Base-by-base conservation (phyloP, 2,797 vertebrate species). In the Bradypus variegatus region DNA sequence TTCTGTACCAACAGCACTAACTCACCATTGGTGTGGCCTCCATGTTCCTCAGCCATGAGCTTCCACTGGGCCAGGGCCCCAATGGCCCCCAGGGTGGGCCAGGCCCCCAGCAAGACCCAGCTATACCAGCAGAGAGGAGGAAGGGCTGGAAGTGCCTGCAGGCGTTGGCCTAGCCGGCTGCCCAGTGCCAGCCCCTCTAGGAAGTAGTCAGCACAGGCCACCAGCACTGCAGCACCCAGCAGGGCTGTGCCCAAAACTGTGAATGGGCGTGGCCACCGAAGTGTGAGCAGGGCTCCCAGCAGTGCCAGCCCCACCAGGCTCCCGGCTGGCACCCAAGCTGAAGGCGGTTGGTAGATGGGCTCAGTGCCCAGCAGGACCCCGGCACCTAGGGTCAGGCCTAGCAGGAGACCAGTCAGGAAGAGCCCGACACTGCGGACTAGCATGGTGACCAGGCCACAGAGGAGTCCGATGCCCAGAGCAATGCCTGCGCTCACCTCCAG, bases 381-480 rank as follows among this genome's bases (percentile, higher is more conserved):
- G 0, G 98, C 94, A 13, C 98, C 98, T 88, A 98, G 92, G 31
- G 98, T 98, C 82, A 99, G 97, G 89, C 98, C 98, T 88, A 98
- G 97, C 93, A 98, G 97, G 88, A 99, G 98, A 84, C 98, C 98
- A 0, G 98, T 98, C 98, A 98, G 98, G 97, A 99, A 98, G 96
- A 99, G 98, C 85, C 98, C 98, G 0, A 99, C 98, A 9, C 98
- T 98, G 88, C 98, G 98, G 92, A 99, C 98, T 94, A 99, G 97
- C 98, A 98, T 98, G 10, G 98, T 99, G 88, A 99, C 98, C 95
- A 99, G 97, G 38, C 98, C 98, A 2, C 98, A 99, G 79, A 98
- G 98, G 91, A 98, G 97, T 86, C 98, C 98, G 7, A 98, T 98
- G 89, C 98, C 98, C 31, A 98, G 97, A n/a, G 98, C 98, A 58